Percentiles rank a stretch among this genome's conserved stretches.
phyloP scores from a whole-genome alignment of 1,140 invertebrate genomes.

The Euglossa dilemma region DNA sequence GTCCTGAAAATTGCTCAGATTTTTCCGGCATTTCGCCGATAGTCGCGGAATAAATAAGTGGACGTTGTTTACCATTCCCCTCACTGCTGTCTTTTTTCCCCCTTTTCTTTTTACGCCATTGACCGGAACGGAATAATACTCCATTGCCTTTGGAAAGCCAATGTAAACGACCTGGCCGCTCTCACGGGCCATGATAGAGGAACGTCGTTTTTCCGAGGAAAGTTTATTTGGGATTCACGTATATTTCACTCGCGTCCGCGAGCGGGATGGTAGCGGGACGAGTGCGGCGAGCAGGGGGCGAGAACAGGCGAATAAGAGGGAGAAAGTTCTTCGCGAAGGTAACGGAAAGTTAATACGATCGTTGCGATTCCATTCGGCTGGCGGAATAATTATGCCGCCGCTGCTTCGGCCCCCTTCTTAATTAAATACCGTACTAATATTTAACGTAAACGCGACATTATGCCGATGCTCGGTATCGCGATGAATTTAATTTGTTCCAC shows the following conservation, averaged over 20 bases:
- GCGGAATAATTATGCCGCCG: background rate
- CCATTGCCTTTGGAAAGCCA: conserved; percentile 11
- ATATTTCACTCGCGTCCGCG: conserved; percentile 20
- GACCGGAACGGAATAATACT: conserved; percentile 28
- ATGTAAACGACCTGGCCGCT: conserved; percentile 16
- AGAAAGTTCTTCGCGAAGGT: background rate
- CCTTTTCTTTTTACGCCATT: conserved; percentile 2
- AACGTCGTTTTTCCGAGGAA: conserved; percentile 25
- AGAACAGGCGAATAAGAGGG: background rate
- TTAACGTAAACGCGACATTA: background rate
- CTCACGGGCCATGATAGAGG: conserved; percentile 28
- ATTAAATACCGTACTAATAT: conserved; percentile 3
- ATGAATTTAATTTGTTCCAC: background rate
- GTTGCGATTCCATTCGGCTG: background rate
- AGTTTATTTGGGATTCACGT: conserved; percentile 33
- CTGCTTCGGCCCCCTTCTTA: background rate
- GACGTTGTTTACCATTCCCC: conserved; percentile 3
- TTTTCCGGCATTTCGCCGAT: background rate
- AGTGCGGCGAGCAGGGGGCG: background rate
- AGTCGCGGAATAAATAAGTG: background rate
- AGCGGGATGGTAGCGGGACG: background rate
- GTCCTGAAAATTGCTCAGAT: background rate
- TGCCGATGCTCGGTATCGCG: background rate
- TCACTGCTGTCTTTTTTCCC: too few species aligned
- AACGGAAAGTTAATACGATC: conserved; percentile 21